Evolutionary conservation across 2,113 vertebrate species (phyloP).

Genomic region (Myanophis thanlyinensis): DNA sequence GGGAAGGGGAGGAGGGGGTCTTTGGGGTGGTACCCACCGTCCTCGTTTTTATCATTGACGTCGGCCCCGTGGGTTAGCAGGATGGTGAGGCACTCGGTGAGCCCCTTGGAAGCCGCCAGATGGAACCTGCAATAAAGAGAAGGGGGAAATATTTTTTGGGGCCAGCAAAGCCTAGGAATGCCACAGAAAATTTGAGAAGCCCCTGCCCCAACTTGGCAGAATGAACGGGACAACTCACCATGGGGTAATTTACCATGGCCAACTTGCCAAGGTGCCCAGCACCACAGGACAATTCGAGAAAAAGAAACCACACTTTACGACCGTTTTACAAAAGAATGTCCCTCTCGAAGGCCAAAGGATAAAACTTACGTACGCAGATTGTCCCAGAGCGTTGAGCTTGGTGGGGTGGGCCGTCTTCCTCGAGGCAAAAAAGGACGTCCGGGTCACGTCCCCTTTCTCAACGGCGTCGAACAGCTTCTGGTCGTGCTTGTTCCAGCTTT

Average conservation of each 20-base stretch:
- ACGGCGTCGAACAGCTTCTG: slow-evolving; percentile 93
- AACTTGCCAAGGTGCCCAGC: too few species aligned
- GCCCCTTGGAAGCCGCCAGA: slow-evolving; percentile 68
- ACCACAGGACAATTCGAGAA: too few species aligned
- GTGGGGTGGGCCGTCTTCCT: slow-evolving; percentile 85
- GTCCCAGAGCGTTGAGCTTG: slow-evolving; percentile 86
- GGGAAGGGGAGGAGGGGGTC: neutral
- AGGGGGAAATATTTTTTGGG: too few species aligned
- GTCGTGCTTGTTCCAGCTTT: slow-evolving; percentile 88
- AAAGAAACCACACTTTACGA: too few species aligned
- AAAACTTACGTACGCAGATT: slow-evolving; percentile 86
- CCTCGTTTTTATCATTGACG: slow-evolving; percentile 63
- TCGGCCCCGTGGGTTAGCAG: slow-evolving; percentile 68
- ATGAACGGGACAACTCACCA: too few species aligned
- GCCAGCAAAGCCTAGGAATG: neutral
- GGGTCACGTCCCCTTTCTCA: slow-evolving; percentile 84
- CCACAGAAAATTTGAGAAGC: neutral
- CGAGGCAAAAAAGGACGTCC: slow-evolving; percentile 79
- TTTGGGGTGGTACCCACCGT: slow-evolving; percentile 53
- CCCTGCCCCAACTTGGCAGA: too few species aligned
- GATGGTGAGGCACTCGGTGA: slow-evolving; percentile 70
- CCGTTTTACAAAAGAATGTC: neutral
- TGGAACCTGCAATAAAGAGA: slow-evolving; percentile 63
- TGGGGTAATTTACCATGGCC: too few species aligned
- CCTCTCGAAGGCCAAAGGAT: neutral